Conservation (phyloP, 2,797 vertebrate species). For the Characodon lateralis region DNA sequence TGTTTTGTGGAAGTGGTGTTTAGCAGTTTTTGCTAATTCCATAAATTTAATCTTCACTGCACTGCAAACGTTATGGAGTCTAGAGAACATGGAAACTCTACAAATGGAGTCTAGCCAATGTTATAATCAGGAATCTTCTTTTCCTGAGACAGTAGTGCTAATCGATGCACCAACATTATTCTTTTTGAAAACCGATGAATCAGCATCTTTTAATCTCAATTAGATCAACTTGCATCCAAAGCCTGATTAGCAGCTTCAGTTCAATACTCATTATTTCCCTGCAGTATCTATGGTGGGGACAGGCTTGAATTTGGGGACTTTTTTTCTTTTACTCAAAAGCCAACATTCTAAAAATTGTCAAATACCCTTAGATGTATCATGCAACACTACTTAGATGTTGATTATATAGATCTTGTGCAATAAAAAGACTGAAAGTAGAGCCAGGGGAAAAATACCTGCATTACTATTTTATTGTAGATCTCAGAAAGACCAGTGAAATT, state of each 20-base stretch:
- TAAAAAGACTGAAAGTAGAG: constrained; percentile 33
- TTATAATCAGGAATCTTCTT: constrained; percentile 2
- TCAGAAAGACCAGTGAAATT: constrained; percentile 16
- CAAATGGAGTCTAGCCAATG: neutral
- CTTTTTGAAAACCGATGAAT: neutral
- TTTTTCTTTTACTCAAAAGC: constrained; percentile 16
- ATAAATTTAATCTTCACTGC: neutral
- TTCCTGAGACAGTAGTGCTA: neutral
- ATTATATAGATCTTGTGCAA: constrained; percentile 42
- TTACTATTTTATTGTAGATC: constrained; percentile 25
- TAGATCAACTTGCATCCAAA: constrained; percentile 2
- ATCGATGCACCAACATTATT: constrained; percentile 4
- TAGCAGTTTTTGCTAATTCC: neutral
- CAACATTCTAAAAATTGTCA: constrained; percentile 35
- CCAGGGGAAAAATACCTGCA: constrained; percentile 25
- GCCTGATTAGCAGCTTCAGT: constrained; percentile 16
- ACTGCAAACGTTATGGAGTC: too few relatives aligned
- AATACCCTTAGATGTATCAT: constrained; percentile 28
- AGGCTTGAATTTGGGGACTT: constrained; percentile 21
- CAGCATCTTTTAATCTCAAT: constrained; percentile 14
- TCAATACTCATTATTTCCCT: constrained; percentile 27
- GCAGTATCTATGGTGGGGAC: constrained; percentile 11
- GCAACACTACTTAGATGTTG: constrained; percentile 16
- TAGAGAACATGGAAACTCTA: neutral
- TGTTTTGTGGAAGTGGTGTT: neutral